Conservation (phyloP, 2,888 invertebrate genomes). For the Harmothoe impar region DNA sequence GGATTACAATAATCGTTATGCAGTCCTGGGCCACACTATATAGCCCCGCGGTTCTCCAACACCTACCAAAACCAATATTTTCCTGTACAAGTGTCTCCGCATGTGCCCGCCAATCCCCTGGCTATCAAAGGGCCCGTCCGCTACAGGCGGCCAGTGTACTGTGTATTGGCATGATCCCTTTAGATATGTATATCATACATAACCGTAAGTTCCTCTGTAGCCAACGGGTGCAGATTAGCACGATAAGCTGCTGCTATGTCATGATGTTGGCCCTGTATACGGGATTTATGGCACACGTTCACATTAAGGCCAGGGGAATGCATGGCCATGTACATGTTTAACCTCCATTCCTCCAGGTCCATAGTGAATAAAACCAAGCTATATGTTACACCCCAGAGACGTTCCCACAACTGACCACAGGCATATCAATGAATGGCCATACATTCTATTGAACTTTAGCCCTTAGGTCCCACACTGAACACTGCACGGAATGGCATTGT, state of each 20-base stretch:
- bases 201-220: background rate
- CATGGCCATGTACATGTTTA: background rate
- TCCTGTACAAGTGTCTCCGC: background rate
- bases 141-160: background rate
- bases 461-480: too few species aligned
- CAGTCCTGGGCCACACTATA: background rate
- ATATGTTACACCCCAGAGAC: too few species aligned
- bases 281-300: background rate
- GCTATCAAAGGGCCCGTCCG: background rate
- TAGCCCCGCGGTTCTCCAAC: background rate
- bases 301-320: background rate
- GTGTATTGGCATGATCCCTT: background rate
- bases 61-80: conserved; percentile 38
- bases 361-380: too few species aligned
- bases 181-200: background rate
- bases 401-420: too few species aligned
- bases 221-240: conserved; percentile 2
- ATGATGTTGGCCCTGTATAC: background rate
- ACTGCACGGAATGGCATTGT: too few species aligned
- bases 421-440: too few species aligned
- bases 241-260: background rate
- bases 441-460: too few species aligned
- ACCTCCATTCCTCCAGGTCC: background rate
- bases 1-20: conserved; percentile 18
- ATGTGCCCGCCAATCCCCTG: background rate